Evolutionary conservation across 2,888 invertebrate genomes (phyloP).

Genomic region (Archips xylosteana): DNA sequence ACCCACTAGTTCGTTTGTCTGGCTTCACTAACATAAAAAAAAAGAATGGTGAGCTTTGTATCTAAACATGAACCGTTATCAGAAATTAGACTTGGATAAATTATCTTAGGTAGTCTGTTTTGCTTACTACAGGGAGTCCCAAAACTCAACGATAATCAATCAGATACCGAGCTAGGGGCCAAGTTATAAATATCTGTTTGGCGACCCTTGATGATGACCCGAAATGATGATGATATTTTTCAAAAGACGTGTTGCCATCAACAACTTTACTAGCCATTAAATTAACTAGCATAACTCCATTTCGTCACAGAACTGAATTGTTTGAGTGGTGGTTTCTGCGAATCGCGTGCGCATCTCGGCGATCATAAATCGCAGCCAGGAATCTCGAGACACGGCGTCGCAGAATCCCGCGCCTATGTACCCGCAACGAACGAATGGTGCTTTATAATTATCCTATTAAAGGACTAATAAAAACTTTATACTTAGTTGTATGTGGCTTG

Average conservation of each 20-base stretch:
- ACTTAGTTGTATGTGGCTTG: slow-evolving; percentile 28
- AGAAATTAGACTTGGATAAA: too few relatives aligned
- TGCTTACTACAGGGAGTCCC: too few relatives aligned
- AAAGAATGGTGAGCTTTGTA: neutral
- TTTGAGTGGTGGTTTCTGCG: slow-evolving; percentile 51
- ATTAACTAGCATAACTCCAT: slow-evolving; percentile 59
- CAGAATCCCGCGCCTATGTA: slow-evolving; percentile 45
- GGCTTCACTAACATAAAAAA: too few relatives aligned
- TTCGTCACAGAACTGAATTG: slow-evolving; percentile 45
- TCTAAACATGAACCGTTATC: too few relatives aligned
- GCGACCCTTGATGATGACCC: too few relatives aligned
- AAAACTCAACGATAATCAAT: too few relatives aligned
- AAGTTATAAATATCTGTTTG: too few relatives aligned
- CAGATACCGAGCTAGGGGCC: too few relatives aligned
- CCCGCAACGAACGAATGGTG: slow-evolving; percentile 47
- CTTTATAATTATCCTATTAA: slow-evolving; percentile 41
- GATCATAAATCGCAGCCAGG: slow-evolving; percentile 61
- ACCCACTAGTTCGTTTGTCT: too few relatives aligned
- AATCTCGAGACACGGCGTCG: slow-evolving; percentile 61
- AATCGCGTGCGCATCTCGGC: slow-evolving; percentile 59
- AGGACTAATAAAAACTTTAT: slow-evolving; percentile 21
- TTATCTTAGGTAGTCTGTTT: too few relatives aligned
- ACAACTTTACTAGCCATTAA: slow-evolving; percentile 46
- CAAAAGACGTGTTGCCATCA: too few relatives aligned
- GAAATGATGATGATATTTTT: too few relatives aligned